These are phyloP conservation scores for Gymnodraco acuticeps DNA, from an alignment of 2,797 vertebrate genomes.

Conservation along the genomic window DNA sequence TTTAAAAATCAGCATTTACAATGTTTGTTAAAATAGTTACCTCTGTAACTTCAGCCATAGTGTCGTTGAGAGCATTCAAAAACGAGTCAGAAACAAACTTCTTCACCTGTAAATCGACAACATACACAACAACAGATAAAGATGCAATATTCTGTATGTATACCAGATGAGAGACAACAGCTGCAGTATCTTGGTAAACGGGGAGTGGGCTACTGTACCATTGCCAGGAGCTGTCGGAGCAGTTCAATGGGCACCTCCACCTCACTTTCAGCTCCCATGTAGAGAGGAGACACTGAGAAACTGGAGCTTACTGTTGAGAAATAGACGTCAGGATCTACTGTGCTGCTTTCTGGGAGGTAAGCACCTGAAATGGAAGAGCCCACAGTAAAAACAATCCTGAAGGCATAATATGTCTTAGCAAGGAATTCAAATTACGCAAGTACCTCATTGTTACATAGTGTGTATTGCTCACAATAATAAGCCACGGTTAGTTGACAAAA, in stretches of 20 bases:
- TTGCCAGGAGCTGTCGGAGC: conserved; percentile 89
- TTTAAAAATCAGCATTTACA: not conserved
- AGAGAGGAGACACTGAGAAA: conserved; percentile 94
- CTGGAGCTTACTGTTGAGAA: conserved; percentile 96
- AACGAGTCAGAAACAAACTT: conserved; percentile 91
- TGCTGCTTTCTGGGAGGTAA: conserved; percentile 89
- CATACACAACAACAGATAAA: conserved; percentile 7
- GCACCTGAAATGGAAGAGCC: conserved; percentile 78
- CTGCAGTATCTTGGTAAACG: not conserved
- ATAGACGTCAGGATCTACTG: conserved; percentile 92
- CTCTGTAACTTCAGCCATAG: conserved; percentile 87
- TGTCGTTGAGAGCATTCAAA: conserved; percentile 89
- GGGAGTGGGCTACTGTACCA: conserved; percentile 81
- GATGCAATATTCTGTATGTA: not conserved
- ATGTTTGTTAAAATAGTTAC: conserved; percentile 69
- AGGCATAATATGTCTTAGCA: not conserved
- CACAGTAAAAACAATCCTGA: not conserved
- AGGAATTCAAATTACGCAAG: not conserved
- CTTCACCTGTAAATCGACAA: conserved; percentile 86
- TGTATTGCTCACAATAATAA: not conserved
- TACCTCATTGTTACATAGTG: not conserved
- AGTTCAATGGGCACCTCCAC: conserved; percentile 89
- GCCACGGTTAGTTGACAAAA: not conserved
- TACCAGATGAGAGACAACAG: not conserved
- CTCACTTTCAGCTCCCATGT: conserved; percentile 88